phyloP scores from a whole-genome alignment of 2,888 invertebrate genomes.

The Chrysolina oricalcia region DNA sequence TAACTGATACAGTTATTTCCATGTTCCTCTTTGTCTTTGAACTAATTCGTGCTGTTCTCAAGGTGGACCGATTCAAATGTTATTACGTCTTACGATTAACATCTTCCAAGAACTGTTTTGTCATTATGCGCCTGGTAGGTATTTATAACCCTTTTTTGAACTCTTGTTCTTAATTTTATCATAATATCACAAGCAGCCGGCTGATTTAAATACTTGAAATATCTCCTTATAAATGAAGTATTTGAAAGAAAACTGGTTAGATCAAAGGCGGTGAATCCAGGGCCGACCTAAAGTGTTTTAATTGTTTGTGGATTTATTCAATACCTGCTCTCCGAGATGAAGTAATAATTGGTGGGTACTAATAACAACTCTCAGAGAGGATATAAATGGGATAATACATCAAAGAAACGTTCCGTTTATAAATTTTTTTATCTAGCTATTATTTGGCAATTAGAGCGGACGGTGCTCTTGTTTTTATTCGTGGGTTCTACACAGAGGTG shows the following conservation, averaged over 20 bases:
- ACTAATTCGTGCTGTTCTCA: conserved; percentile 4
- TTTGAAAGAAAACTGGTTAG: conserved; percentile 58
- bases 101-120: conserved; percentile 35
- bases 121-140: conserved; percentile 29
- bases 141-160: conserved; percentile 45
- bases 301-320: conserved; percentile 40
- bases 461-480: conserved; percentile 3
- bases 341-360: conserved; percentile 37
- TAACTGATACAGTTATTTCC: neutral
- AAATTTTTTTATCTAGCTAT: conserved; percentile 17
- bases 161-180: conserved; percentile 53
- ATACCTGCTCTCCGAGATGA: conserved; percentile 37
- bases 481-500: neutral
- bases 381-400: conserved; percentile 43
- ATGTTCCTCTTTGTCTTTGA: neutral
- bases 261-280: conserved; percentile 58
- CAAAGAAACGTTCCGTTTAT: conserved; percentile 40
- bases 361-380: conserved; percentile 36
- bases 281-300: conserved; percentile 38
- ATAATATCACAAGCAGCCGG: conserved; percentile 52
- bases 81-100: conserved; percentile 41
- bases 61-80: conserved; percentile 1
- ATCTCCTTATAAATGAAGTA: conserved; percentile 57
- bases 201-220: conserved; percentile 57
- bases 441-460: conserved; percentile 24